Percentiles rank a stretch among this genome's conserved stretches.
phyloP scores from a whole-genome alignment of 2,113 vertebrate species.

The Cettia cetti region DNA sequence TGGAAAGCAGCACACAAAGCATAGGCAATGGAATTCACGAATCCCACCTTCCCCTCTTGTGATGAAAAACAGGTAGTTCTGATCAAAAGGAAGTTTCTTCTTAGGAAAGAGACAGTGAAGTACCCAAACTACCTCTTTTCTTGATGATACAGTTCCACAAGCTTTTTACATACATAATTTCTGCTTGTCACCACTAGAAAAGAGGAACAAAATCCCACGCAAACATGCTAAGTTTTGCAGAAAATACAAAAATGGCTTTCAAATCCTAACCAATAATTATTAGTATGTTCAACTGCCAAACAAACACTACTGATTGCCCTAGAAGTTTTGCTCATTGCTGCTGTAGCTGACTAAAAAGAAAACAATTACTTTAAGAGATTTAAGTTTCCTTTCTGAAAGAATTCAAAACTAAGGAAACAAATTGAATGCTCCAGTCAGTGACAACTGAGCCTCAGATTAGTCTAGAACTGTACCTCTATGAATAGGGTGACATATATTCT shows the following conservation, averaged over 20 bases:
- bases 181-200: constrained; percentile 82
- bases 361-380: not conserved
- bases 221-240: not conserved
- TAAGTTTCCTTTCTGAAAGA: not conserved
- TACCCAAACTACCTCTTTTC: constrained; percentile 80
- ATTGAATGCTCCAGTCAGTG: not conserved
- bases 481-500: not conserved
- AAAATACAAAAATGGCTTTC: not conserved
- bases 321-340: not conserved
- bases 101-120: not conserved
- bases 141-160: constrained; percentile 80
- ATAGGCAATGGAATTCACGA: not conserved
- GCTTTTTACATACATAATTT: constrained; percentile 86
- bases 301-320: not conserved
- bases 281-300: not conserved
- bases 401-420: not conserved
- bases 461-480: not conserved
- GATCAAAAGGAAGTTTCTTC: not conserved
- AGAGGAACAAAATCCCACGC: not conserved
- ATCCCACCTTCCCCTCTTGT: not conserved
- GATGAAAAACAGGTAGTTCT: not conserved
- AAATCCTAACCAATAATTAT: not conserved
- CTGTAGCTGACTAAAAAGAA: not conserved
- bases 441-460: not conserved
- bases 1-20: not conserved